These are phyloP conservation scores for Orthochromis indermauri DNA, from an alignment of 2,113 vertebrate species.

Conservation along the genomic window DNA sequence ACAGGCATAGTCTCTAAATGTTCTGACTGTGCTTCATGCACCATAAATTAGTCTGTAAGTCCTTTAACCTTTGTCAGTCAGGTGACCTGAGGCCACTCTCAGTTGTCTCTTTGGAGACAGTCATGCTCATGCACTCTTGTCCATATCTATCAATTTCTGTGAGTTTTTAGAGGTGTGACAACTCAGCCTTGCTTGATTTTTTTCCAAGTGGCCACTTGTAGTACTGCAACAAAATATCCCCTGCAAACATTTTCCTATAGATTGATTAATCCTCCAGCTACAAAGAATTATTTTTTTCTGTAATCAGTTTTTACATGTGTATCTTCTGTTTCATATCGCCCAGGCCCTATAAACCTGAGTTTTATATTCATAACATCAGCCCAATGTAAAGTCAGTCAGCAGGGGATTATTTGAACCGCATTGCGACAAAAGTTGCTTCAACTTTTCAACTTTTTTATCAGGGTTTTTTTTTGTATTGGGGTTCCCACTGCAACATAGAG, in stretches of 20 bases:
- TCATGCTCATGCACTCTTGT: background rate
- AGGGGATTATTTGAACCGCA: background rate
- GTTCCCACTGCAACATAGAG: background rate
- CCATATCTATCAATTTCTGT: background rate
- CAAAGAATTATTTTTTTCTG: background rate
- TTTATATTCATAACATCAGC: background rate
- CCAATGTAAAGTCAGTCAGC: background rate
- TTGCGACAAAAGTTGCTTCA: background rate
- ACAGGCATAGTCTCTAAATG: background rate
- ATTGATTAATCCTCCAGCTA: background rate
- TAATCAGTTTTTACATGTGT: background rate
- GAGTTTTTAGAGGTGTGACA: background rate
- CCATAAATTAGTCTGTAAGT: background rate
- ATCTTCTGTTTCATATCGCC: background rate
- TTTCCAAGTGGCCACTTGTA: background rate
- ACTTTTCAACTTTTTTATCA: background rate
- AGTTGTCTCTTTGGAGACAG: background rate
- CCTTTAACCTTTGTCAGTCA: background rate
- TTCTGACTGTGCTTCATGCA: background rate
- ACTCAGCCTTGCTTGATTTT: background rate
- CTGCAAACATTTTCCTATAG: background rate
- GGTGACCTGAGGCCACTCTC: background rate
- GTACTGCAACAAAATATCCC: background rate
- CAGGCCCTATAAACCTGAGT: background rate
- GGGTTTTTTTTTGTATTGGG: background rate